These are phyloP conservation scores for Erannis defoliaria DNA, from an alignment of 2,888 invertebrate species.

Conservation along the genomic window DNA sequence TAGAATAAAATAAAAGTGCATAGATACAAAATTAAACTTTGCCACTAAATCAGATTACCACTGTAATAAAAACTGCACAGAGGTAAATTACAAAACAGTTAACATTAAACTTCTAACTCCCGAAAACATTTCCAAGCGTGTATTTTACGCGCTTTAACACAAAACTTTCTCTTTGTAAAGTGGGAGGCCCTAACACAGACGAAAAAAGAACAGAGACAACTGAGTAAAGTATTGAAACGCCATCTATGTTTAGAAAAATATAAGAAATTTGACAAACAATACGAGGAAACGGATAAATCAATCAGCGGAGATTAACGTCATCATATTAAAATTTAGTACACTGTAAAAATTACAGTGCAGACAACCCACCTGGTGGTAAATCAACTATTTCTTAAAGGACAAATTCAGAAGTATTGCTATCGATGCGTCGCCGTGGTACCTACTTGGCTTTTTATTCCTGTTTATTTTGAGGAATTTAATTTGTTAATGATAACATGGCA, in stretches of 20 bases:
- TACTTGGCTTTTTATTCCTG: too few relatives aligned
- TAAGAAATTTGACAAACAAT: not conserved
- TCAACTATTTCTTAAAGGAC: too few relatives aligned
- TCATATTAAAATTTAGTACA: too few relatives aligned
- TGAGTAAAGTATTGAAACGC: not conserved
- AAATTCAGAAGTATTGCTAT: too few relatives aligned
- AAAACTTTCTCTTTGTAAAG: conserved; percentile 36
- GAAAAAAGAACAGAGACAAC: not conserved
- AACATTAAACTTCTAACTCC: conserved; percentile 26
- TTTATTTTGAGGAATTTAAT: too few relatives aligned
- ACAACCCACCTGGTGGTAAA: too few relatives aligned
- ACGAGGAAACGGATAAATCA: too few relatives aligned
- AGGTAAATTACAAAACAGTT: conserved; percentile 25
- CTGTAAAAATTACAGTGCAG: too few relatives aligned
- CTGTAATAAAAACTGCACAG: conserved; percentile 14
- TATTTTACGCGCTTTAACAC: conserved; percentile 35
- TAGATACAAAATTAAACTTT: not conserved
- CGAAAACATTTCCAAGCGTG: conserved; percentile 27
- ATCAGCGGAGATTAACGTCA: too few relatives aligned
- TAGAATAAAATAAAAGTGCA: not conserved
- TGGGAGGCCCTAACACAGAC: conserved; percentile 11
- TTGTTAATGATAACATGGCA: too few relatives aligned
- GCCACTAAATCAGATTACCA: conserved; percentile 2
- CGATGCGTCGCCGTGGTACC: too few relatives aligned
- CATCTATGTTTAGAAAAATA: not conserved